Base-by-base conservation (phyloP, 2,888 invertebrate species). In the Thumatha senex region DNA sequence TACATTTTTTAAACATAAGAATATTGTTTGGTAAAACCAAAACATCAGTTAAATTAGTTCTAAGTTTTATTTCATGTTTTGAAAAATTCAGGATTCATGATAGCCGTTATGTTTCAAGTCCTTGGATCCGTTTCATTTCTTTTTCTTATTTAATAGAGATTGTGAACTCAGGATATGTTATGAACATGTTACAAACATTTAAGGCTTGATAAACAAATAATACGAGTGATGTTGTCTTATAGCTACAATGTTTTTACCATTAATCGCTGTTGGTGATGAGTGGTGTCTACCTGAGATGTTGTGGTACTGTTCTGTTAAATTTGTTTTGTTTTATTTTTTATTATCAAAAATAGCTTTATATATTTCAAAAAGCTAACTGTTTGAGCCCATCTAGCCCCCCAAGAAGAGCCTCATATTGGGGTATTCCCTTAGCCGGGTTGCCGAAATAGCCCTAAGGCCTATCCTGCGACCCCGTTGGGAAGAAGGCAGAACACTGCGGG, bases 241-340 rank as follows among this genome's bases (percentile, higher is more conserved):
- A 63, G 72, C 76, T 77, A 76, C 72, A 74, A 74, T 72, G 72
- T 72, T 74, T 74, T 71, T 67, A 68, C 66, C 72, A 70, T 51
- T 74, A 67, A 75, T 75, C 74, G 79, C 78, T 80, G 67, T 68
- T 73, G 61, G 67, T 67, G 63, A 70, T 58, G 69, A 63, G 59
- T 65, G 58, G 59, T 62, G 72, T 66, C 63, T 62, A 70, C 72
- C 51, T 54, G 56, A 68, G 45, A 58, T 51, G 53, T 79, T 78
- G 65, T 79, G 72, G 77, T 80, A 80, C 84, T 87, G 86, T 86
- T 85, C 80, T 77, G 67, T 78, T 79, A 74, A 76, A 75, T 70
- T 40, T 40, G 18, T 18, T 45, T 34, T 35, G 41, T 50, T 48
- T 46, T 50, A 46, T 31, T 54, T 51, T 58, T 51, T 11, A 35